Evolutionary conservation across 2,113 vertebrate species (phyloP).

Genomic region (Embiotoca jacksoni): DNA sequence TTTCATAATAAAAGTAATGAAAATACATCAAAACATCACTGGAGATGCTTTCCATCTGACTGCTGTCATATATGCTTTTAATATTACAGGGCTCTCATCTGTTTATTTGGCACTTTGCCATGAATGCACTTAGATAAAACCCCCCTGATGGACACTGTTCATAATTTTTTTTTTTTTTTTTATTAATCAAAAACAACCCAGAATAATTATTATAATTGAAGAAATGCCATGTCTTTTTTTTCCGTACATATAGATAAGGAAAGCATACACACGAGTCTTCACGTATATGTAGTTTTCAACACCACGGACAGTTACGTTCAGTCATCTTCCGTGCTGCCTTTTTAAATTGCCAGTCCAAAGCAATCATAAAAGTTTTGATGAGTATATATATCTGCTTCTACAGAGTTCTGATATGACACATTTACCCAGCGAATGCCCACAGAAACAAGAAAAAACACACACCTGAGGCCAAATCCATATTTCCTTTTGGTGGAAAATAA

Average conservation of each 20-base stretch:
- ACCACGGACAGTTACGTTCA: constrained; percentile 49
- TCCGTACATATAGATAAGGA: constrained; percentile 12
- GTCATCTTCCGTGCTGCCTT: constrained; percentile 18
- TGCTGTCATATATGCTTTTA: constrained; percentile 24
- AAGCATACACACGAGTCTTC: constrained; percentile 13
- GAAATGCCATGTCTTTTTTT: constrained; percentile 7
- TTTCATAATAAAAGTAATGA: constrained; percentile 19
- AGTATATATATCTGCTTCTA: constrained; percentile 46
- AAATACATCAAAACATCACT: constrained; percentile 18
- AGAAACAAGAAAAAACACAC: constrained; percentile 53
- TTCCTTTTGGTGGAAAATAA: constrained; percentile 70
- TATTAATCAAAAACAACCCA: constrained; percentile 10
- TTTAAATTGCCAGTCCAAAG: constrained; percentile 57
- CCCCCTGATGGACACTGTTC: constrained; percentile 21
- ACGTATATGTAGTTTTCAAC: constrained; percentile 50
- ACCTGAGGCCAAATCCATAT: constrained; percentile 69
- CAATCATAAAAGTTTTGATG: constrained; percentile 68
- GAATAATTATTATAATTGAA: constrained; percentile 9
- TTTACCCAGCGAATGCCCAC: constrained; percentile 37
- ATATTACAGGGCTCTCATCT: constrained; percentile 21
- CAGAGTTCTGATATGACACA: constrained; percentile 60
- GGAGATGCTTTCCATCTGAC: constrained; percentile 18
- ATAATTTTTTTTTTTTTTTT: constrained; percentile 11
- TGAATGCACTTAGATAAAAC: constrained; percentile 37
- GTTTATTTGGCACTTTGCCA: constrained; percentile 7